phyloP scores from a whole-genome alignment of 2,113 vertebrate species.

The Leptobrachium ailaonicum region DNA sequence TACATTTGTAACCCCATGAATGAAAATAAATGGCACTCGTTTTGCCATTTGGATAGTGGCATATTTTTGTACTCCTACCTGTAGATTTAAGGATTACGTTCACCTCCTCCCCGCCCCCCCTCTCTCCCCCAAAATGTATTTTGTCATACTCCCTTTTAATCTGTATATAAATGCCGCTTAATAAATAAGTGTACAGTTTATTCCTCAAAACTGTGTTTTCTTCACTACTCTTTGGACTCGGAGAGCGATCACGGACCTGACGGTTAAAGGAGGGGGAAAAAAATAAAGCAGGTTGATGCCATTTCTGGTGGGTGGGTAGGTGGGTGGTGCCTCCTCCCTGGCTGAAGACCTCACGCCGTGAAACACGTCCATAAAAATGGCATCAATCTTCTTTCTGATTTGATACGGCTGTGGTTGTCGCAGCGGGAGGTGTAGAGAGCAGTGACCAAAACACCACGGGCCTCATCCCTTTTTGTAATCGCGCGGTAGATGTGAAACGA shows the following conservation, averaged over 20 bases:
- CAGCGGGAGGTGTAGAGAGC: slow-evolving; percentile 34
- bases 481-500: too few species aligned
- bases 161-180: slow-evolving; percentile 50
- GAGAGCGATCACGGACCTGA: not conserved
- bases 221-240: slow-evolving; percentile 44
- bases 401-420: slow-evolving; percentile 12
- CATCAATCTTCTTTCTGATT: slow-evolving; percentile 17
- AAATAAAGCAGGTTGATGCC: slow-evolving; percentile 30
- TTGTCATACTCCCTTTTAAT: slow-evolving; percentile 50
- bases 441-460: slow-evolving; percentile 37
- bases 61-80: slow-evolving; percentile 49
- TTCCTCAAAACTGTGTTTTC: slow-evolving; percentile 43
- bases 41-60: slow-evolving; percentile 43
- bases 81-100: slow-evolving; percentile 50
- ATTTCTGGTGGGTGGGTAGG: not conserved
- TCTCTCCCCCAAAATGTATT: slow-evolving; percentile 39
- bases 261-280: not conserved
- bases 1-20: slow-evolving; percentile 44
- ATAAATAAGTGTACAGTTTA: slow-evolving; percentile 51
- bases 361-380: slow-evolving; percentile 10
- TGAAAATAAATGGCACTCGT: slow-evolving; percentile 40
- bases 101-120: not conserved
- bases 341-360: not conserved
- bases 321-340: not conserved
- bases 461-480: too few species aligned